Evolutionary conservation across 2,888 invertebrate species (phyloP).

Genomic region (Nomada goodeniana): DNA sequence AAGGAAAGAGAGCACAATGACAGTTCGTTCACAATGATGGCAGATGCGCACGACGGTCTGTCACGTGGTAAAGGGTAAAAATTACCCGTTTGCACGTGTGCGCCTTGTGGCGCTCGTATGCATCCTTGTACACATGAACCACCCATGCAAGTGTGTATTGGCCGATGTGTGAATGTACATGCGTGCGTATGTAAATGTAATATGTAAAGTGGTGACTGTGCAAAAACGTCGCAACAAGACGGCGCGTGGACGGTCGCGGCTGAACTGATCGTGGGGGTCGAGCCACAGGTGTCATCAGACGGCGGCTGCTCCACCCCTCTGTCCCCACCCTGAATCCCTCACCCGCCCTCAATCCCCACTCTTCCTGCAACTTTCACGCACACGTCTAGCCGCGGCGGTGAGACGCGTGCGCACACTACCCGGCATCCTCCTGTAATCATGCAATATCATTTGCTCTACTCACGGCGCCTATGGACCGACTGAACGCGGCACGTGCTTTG

Average conservation of each 20-base stretch:
- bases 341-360: constrained; percentile 47
- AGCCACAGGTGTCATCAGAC: constrained; percentile 82
- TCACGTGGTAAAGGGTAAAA: constrained; percentile 62
- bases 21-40: constrained; percentile 57
- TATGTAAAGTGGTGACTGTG: constrained; percentile 67
- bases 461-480: constrained; percentile 51
- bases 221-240: constrained; percentile 72
- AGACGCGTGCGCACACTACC: constrained; percentile 57
- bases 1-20: constrained; percentile 42
- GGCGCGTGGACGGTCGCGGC: constrained; percentile 82
- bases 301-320: constrained; percentile 64
- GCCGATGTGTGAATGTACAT: background rate
- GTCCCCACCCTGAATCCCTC: constrained; percentile 45
- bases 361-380: constrained; percentile 45
- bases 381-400: constrained; percentile 29
- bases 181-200: constrained; percentile 3
- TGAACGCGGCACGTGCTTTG: constrained; percentile 56
- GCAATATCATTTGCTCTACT: constrained; percentile 54
- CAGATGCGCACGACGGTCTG: constrained; percentile 61
- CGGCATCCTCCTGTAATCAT: constrained; percentile 53
- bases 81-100: constrained; percentile 49
- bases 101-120: constrained; percentile 27
- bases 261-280: constrained; percentile 81
- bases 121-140: constrained; percentile 31
- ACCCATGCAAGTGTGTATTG: constrained; percentile 14